Evolutionary conservation across 37 sponge, comb jelly and placozoan species (phyloP).

Genomic region (Ianthella basta): DNA sequence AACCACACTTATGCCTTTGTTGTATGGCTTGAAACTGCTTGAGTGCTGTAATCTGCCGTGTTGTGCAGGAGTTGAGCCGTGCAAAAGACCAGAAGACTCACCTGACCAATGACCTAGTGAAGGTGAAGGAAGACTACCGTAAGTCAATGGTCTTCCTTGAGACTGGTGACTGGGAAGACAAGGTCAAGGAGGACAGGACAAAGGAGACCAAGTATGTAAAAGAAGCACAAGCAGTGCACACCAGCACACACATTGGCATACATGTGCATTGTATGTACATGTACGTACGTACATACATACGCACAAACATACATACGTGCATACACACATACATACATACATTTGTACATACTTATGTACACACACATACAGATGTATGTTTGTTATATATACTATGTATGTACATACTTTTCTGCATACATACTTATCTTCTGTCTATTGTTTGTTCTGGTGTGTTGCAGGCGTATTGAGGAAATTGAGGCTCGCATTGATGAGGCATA

Average conservation of each 20-base stretch:
- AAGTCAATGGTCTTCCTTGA: constrained; percentile 22
- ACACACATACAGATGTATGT: not conserved
- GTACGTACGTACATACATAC: not conserved
- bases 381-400: not conserved
- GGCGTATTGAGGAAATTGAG: constrained; percentile 65
- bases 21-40: too few species aligned
- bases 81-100: constrained; percentile 1
- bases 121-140: constrained; percentile 29
- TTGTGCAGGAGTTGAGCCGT: constrained; percentile 33
- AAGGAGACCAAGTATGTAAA: constrained; percentile 3
- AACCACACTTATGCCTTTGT: too few species aligned
- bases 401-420: too few species aligned
- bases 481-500: constrained; percentile 62
- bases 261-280: not conserved
- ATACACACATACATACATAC: not conserved
- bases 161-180: constrained; percentile 2
- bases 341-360: not conserved
- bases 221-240: too few species aligned
- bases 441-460: not conserved
- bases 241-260: too few species aligned
- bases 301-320: too few species aligned
- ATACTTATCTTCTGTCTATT: too few species aligned
- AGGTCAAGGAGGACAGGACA: constrained; percentile 27
- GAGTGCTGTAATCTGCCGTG: constrained; percentile 10
- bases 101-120: constrained; percentile 6